A percentile compares a stretch with the other conserved stretches of the same genome.
Evolutionary conservation across 2,888 invertebrate genomes (phyloP).

Genomic region (Rutpela maculata): DNA sequence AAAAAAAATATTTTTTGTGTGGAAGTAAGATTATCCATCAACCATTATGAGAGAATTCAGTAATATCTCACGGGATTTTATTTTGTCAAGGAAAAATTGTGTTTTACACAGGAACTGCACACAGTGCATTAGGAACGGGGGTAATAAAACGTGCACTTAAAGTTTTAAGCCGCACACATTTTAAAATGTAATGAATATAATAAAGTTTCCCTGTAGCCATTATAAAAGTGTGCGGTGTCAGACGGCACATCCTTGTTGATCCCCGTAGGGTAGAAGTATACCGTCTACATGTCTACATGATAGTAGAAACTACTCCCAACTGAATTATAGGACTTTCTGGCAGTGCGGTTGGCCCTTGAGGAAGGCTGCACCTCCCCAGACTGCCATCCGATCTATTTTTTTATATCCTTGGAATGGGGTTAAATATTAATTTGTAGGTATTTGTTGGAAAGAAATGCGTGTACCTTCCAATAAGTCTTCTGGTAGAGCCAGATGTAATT

Average conservation of each 20-base stretch:
- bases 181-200: slow-evolving; percentile 37
- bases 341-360: slow-evolving; percentile 26
- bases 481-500: neutral
- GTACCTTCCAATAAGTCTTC: neutral
- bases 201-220: slow-evolving; percentile 20
- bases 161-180: neutral
- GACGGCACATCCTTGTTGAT: slow-evolving; percentile 32
- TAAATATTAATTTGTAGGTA: neutral
- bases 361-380: slow-evolving; percentile 6
- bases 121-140: neutral
- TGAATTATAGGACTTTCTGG: slow-evolving; percentile 30
- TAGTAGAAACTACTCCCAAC: slow-evolving; percentile 33
- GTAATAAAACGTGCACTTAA: neutral
- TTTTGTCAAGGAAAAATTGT: neutral
- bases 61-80: neutral
- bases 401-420: neutral
- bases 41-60: no score
- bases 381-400: slow-evolving; percentile 13
- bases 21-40: no score
- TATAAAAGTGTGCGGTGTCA: slow-evolving; percentile 28
- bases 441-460: neutral
- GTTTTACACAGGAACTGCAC: neutral
- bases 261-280: slow-evolving; percentile 29
- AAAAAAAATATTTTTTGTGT: no score
- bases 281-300: slow-evolving; percentile 26